Base-by-base conservation (phyloP, 2,797 vertebrate species). In the Cryptoprocta ferox region DNA sequence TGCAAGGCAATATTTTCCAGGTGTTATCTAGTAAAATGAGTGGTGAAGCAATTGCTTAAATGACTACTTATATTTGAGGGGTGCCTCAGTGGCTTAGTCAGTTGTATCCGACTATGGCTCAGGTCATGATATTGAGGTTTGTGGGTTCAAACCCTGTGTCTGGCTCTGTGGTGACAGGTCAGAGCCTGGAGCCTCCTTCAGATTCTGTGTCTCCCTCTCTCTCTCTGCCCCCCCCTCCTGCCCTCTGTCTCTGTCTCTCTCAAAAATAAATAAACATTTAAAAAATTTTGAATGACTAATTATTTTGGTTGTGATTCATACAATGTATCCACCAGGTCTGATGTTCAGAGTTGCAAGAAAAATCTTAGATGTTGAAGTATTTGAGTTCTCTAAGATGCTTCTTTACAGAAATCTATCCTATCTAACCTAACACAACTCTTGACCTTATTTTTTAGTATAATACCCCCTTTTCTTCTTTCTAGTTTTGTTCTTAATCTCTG, bases 311-410 rank as follows among this genome's bases (percentile, higher is more conserved):
- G 24, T 37, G 26, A 48, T 48, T 90, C 82, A 26, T 35, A 50
- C 39, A 84, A 37, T 21, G 28, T 78, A 65, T 63, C n/a, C 13
- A 35, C 12, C 12, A 50, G 48, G 11, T 70, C 50, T 61, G 28
- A 78, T 71, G 21, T 71, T 70, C 71, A 63, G 19, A 39, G 24
- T 42, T 70, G 6, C 32, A 24, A 39, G 37, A 56, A 82, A 90
- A 88, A 50, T 68, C 73, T 68, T 76, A 56, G 48, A 37, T 94
- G 4, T 37, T 89, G 61, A 90, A 59, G 35, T 78, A 45, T 68
- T 56, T 35, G 73, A 32, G 3, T 59, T 84, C 61, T 82, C 21
- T 28, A 59, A 70, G 48, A 59, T 35, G 21, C 24, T 53, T 18
- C 26, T 82, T 42, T 35, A 28, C 37, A 45, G 50, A 71, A 81